Conservation (phyloP, 2,797 vertebrate species). For the Coregonus sp. region DNA sequence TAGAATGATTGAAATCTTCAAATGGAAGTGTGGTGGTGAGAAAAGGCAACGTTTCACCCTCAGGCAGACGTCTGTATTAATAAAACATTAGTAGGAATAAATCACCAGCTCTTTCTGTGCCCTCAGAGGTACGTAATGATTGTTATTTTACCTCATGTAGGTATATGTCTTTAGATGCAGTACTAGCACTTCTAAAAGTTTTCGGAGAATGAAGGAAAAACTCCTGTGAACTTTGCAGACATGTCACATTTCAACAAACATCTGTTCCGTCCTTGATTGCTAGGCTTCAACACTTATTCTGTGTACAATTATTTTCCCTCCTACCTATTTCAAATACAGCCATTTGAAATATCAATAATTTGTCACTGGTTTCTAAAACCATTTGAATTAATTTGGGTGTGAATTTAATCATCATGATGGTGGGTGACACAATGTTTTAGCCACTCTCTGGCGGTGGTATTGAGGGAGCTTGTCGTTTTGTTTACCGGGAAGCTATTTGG, state of each 20-base stretch:
- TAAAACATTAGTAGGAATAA: conserved; percentile 74
- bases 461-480: conserved; percentile 40
- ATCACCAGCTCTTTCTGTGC: conserved; percentile 48
- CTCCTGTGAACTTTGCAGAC: conserved; percentile 33
- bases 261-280: conserved; percentile 20
- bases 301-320: conserved; percentile 3
- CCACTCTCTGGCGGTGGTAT: conserved; percentile 43
- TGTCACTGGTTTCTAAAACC: conserved; percentile 37
- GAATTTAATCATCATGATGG: conserved; percentile 61
- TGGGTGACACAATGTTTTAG: conserved; percentile 64
- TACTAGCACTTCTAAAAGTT: conserved; percentile 18
- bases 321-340: conserved; percentile 14
- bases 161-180: conserved; percentile 42
- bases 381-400: conserved; percentile 44
- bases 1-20: conserved; percentile 67
- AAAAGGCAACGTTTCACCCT: conserved; percentile 68
- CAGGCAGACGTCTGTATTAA: conserved; percentile 68
- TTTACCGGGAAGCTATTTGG: conserved; percentile 56
- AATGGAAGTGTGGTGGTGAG: conserved; percentile 53
- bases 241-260: conserved; percentile 22
- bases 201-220: not conserved
- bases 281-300: conserved; percentile 26
- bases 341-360: conserved; percentile 44
- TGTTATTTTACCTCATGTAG: conserved; percentile 40
- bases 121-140: conserved; percentile 51